phyloP scores from a whole-genome alignment of 2,888 invertebrate genomes.

The Drosophila robusta region DNA sequence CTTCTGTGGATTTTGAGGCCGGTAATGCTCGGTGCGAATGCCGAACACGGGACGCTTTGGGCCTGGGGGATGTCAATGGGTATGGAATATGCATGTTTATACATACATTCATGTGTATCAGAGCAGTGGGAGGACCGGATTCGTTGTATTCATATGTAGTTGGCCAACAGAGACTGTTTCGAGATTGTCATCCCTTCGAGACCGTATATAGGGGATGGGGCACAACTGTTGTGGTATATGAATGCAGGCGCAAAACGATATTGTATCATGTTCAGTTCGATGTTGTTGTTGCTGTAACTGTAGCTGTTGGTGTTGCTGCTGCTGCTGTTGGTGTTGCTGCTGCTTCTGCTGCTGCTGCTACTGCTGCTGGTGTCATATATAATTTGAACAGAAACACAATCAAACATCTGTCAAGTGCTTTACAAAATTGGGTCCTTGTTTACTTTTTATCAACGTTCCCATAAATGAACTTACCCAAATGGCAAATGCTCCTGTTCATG shows the following conservation, averaged over 20 bases:
- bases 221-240: constrained; percentile 26
- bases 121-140: constrained; percentile 44
- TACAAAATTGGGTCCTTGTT: constrained; percentile 64
- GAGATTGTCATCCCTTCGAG: constrained; percentile 68
- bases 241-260: constrained; percentile 56
- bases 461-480: constrained; percentile 59
- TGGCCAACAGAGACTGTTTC: constrained; percentile 61
- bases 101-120: constrained; percentile 16
- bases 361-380: constrained; percentile 51
- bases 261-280: constrained; percentile 48
- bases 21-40: constrained; percentile 45
- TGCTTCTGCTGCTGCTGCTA: constrained; percentile 28
- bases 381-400: constrained; percentile 57
- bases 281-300: constrained; percentile 9
- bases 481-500: constrained; percentile 29
- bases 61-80: constrained; percentile 23
- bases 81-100: constrained; percentile 35
- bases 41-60: constrained; percentile 18
- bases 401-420: constrained; percentile 70
- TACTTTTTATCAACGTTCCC: constrained; percentile 61
- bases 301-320: constrained; percentile 1
- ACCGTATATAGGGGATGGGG: constrained; percentile 18
- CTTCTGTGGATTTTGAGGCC: constrained; percentile 48
- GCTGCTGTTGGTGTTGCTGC: constrained; percentile 23
- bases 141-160: constrained; percentile 66